Percentiles rank a stretch among this genome's conserved stretches.
These are phyloP conservation scores for Ammodytes dubius DNA, from an alignment of 2,113 vertebrate species.

Conservation along the genomic window DNA sequence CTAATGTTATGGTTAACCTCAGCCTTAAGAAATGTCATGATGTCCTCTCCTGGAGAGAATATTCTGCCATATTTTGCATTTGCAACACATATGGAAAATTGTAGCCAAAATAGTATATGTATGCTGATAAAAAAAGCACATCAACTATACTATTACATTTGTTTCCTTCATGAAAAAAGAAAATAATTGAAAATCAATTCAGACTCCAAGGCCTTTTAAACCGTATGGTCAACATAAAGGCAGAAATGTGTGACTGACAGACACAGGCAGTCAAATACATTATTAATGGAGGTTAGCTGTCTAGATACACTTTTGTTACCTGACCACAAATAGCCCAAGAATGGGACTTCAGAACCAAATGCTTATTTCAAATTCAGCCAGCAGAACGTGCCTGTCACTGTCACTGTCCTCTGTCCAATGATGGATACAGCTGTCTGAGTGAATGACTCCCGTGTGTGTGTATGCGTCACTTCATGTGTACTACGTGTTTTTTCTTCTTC, in stretches of 20 bases:
- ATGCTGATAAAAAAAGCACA: background rate
- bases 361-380: slow-evolving; percentile 33
- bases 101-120: background rate
- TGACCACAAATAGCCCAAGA: slow-evolving; percentile 2
- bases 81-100: background rate
- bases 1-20: background rate
- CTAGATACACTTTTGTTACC: slow-evolving; percentile 4
- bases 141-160: too few species aligned
- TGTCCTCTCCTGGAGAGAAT: background rate
- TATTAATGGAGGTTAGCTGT: slow-evolving; percentile 35
- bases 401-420: slow-evolving; percentile 46
- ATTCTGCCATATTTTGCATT: background rate
- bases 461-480: slow-evolving; percentile 41
- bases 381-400: slow-evolving; percentile 40
- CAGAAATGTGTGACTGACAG: background rate
- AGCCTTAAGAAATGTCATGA: background rate
- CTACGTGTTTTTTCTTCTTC: slow-evolving; percentile 30
- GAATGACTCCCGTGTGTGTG: slow-evolving; percentile 57
- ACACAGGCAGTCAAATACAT: slow-evolving; percentile 14
- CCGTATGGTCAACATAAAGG: background rate
- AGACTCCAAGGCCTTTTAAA: background rate
- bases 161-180: too few species aligned
- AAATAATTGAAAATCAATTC: background rate
- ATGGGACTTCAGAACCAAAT: slow-evolving; percentile 14
- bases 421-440: slow-evolving; percentile 68